These are phyloP conservation scores for Luehdorfia chinensis DNA, from an alignment of 1,140 invertebrate species.

Conservation along the genomic window DNA sequence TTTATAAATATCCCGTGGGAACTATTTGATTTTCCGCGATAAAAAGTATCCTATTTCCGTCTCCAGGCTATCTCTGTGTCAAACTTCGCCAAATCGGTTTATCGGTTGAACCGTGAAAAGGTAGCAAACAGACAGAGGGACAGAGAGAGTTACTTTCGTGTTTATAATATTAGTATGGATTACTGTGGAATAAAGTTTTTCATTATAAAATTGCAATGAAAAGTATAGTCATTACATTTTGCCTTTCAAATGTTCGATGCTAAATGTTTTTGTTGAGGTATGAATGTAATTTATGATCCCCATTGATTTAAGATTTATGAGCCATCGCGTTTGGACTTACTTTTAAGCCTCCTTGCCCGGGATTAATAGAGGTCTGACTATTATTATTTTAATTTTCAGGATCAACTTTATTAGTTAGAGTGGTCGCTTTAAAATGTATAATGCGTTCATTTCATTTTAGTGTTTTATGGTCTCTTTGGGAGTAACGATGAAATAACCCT, in stretches of 20 bases:
- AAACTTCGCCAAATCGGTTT: too few species aligned
- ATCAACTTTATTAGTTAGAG: conserved; percentile 1
- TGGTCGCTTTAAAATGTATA: conserved; percentile 3
- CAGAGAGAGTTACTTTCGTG: too few species aligned
- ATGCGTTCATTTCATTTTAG: conserved; percentile 4
- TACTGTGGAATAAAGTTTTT: neutral
- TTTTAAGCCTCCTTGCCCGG: neutral
- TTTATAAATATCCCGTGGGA: too few species aligned
- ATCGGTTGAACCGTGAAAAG: too few species aligned
- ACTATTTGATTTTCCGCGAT: too few species aligned
- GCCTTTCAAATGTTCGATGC: too few species aligned
- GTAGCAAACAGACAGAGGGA: too few species aligned
- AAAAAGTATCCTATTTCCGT: too few species aligned
- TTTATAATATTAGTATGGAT: too few species aligned
- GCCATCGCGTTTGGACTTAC: neutral
- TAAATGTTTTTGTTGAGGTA: conserved; percentile 12
- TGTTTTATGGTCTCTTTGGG: neutral
- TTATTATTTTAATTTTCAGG: conserved; percentile 12
- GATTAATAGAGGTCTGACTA: conserved; percentile 6
- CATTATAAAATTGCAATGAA: neutral
- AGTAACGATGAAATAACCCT: conserved; percentile 7
- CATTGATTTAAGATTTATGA: conserved; percentile 11
- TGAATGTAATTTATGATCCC: conserved; percentile 6
- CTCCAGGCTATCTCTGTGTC: too few species aligned
- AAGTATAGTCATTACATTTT: too few species aligned